A percentile compares a stretch with the other conserved stretches of the same genome.
These are phyloP conservation scores for Alfaro cultratus DNA, from an alignment of 2,797 vertebrate genomes.

Conservation along the genomic window DNA sequence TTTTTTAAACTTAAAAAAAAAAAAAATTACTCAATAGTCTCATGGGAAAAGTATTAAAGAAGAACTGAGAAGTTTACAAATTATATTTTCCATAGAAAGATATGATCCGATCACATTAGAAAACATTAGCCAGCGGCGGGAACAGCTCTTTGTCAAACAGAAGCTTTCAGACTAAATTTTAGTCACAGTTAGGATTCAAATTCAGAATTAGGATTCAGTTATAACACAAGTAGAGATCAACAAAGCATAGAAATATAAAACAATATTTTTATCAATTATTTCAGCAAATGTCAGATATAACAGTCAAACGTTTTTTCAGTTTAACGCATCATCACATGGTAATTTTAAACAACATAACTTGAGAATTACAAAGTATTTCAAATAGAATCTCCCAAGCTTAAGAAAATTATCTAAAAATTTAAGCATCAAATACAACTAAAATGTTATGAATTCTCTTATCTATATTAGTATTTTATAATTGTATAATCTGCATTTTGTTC, in stretches of 20 bases:
- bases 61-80: background rate
- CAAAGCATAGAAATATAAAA: background rate
- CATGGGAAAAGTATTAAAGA: no score
- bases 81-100: background rate
- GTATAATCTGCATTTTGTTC: background rate
- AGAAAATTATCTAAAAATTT: background rate
- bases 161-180: background rate
- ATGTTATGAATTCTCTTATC: background rate
- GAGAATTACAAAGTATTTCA: background rate
- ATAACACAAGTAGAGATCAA: background rate
- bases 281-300: background rate
- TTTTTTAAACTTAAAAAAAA: no score
- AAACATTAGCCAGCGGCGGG: background rate
- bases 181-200: background rate
- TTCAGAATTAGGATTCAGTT: background rate
- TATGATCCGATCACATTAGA: background rate
- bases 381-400: background rate
- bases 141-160: background rate
- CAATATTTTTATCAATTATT: background rate
- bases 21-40: no score
- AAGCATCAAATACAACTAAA: background rate
- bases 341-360: background rate
- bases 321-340: background rate
- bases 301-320: background rate
- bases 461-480: background rate